These are phyloP conservation scores for Sphecodes monilicornis DNA, from an alignment of 2,888 invertebrate species.

Conservation along the genomic window DNA sequence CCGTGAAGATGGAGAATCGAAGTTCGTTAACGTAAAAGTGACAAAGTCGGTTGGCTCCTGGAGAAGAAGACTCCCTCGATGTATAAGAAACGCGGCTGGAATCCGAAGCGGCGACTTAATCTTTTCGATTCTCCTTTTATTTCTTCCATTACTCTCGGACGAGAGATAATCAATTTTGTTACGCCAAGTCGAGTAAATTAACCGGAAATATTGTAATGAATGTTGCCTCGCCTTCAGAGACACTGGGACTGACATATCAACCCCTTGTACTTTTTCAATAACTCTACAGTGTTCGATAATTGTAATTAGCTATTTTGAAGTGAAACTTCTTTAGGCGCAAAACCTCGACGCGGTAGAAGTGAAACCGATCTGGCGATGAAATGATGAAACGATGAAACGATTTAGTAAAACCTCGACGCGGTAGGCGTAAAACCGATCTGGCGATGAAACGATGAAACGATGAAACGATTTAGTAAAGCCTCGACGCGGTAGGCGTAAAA, in stretches of 20 bases:
- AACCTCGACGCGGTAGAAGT: too few relatives aligned
- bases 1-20: background rate
- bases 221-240: background rate
- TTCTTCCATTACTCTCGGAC: background rate
- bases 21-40: conserved; percentile 21
- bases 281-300: too few relatives aligned
- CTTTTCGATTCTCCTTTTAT: conserved; percentile 6
- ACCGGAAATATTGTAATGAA: background rate
- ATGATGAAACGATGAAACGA: too few relatives aligned
- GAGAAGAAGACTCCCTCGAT: background rate
- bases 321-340: too few relatives aligned
- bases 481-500: too few relatives aligned
- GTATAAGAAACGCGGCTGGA: background rate
- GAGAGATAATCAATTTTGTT: background rate
- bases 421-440: too few relatives aligned
- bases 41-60: background rate
- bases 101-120: conserved; percentile 11
- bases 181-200: background rate
- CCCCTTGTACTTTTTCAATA: too few relatives aligned
- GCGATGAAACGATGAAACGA: too few relatives aligned
- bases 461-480: too few relatives aligned
- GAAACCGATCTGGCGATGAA: too few relatives aligned
- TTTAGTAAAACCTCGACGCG: too few relatives aligned
- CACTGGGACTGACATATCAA: background rate
- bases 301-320: too few relatives aligned